Evolutionary conservation across 2,113 vertebrate genomes (phyloP), one percentile per base, ranked within the genome.

Genomic region (Muntiacus muntjak): DNA sequence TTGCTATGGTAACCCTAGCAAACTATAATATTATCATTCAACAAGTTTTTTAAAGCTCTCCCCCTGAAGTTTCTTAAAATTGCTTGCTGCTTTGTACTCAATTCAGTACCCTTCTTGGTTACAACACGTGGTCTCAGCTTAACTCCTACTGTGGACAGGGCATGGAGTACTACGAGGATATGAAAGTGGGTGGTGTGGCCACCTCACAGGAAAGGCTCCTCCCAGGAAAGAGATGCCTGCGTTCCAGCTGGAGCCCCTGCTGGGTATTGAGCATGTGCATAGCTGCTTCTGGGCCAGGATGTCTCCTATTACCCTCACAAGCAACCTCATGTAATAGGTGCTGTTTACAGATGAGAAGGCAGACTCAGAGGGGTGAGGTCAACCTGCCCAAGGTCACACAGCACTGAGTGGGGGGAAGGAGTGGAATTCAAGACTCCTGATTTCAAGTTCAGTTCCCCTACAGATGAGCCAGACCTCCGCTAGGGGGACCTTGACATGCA

Each of bases 191-290:
- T 52, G n/a, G 25, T 26, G 3, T 7, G 23, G 43, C 52, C 17
- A 2, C 25, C 43, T 55, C 0, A 28, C 7, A 67, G 45, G 8
- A 9, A 10, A 40, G 0, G 1, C 10, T 78, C 23, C 26, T 78
- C 10, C 1, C 4, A 0, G 15, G 3, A 28, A 7, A 76, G 19
- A 30, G n/a, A 16, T 10, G 13, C 7, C 55, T 57, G 7, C 33
- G 7, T 54, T 57, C 58, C 50, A 4, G 0, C 13, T 1, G 11
- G 58, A 76, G 14, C 14, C 19, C 25, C 28, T 76, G 21, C 7
- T 25, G 4, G 5, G 4, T 4, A 43, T 0, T 13, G 23, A 43
- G 21, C 36, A 30, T 6, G 2, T 3, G 10, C 30, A 19, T 7
- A 57, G 30, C 10, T 71, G 55, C 28, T 93, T 54, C 23, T 2